phyloP scores from a whole-genome alignment of 1,140 invertebrate species.

The Mycetomoellerius zeteki region DNA sequence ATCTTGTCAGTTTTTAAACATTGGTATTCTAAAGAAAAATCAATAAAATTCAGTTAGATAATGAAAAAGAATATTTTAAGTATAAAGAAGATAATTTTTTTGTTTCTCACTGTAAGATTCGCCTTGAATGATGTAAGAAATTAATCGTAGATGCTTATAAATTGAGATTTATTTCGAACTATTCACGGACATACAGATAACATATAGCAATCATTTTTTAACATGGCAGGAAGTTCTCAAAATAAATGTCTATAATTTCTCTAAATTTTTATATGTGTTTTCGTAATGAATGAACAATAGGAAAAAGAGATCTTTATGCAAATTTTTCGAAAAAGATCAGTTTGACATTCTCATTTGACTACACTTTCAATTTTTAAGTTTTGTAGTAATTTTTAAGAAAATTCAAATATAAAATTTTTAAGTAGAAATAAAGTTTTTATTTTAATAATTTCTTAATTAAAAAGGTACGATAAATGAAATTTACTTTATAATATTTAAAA shows the following conservation, averaged over 20 bases:
- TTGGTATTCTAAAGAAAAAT: background rate
- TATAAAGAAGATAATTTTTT: background rate
- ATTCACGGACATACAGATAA: background rate
- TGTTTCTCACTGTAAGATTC: background rate
- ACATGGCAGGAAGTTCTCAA: background rate
- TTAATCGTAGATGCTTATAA: background rate
- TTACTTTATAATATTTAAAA: no score
- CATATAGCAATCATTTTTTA: background rate
- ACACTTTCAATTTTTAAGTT: background rate
- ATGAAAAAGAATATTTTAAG: background rate
- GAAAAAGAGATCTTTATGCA: background rate
- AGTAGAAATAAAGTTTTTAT: no score
- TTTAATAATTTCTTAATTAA: no score
- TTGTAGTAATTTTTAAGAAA: background rate
- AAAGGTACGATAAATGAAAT: no score
- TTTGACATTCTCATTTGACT: background rate
- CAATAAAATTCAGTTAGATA: background rate
- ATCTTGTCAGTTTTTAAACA: background rate
- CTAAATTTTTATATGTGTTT: background rate
- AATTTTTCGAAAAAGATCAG: background rate
- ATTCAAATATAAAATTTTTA: no score
- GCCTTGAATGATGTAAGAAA: background rate
- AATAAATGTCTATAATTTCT: background rate
- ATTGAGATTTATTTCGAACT: conserved; percentile 3
- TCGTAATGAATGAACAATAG: background rate